These are phyloP conservation scores for Ferdinandea cuprea DNA, from an alignment of 2,888 invertebrate species.

Conservation along the genomic window DNA sequence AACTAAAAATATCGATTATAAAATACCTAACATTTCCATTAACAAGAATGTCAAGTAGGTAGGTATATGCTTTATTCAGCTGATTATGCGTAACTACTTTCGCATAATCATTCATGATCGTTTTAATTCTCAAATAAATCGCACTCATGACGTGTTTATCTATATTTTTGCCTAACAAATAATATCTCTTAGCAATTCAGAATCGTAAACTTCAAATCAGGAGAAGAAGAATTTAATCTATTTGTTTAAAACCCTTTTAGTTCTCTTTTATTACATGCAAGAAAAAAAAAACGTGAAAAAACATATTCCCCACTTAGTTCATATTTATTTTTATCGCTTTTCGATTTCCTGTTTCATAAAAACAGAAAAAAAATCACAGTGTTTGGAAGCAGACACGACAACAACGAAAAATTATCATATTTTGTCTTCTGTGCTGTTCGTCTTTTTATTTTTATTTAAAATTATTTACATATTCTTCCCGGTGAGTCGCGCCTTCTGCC, in stretches of 20 bases:
- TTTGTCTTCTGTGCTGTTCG: slow-evolving; percentile 21
- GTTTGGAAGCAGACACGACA: slow-evolving; percentile 42
- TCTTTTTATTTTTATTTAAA: slow-evolving; percentile 17
- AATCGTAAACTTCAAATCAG: no score
- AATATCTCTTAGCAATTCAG: no score
- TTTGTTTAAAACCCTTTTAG: slow-evolving; percentile 6
- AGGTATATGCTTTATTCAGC: no score
- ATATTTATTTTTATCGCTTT: slow-evolving; percentile 74
- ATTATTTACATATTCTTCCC: slow-evolving; percentile 54
- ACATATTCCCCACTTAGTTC: slow-evolving; percentile 66
- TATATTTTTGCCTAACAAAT: no score
- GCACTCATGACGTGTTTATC: no score
- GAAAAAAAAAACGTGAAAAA: slow-evolving; percentile 15
- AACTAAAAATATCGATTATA: no score
- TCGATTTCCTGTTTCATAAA: slow-evolving; percentile 69
- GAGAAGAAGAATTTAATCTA: no score
- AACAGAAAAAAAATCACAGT: slow-evolving; percentile 28
- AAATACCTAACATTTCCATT: no score
- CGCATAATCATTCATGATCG: no score
- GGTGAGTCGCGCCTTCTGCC: slow-evolving; percentile 30
- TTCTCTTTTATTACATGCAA: slow-evolving; percentile 32
- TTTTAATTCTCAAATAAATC: no score
- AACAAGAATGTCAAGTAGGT: no score
- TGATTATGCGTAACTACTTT: no score
- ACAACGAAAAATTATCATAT: slow-evolving; percentile 54